Base-by-base conservation (phyloP, 2,113 vertebrate species). In the Otolemur garnettii region DNA sequence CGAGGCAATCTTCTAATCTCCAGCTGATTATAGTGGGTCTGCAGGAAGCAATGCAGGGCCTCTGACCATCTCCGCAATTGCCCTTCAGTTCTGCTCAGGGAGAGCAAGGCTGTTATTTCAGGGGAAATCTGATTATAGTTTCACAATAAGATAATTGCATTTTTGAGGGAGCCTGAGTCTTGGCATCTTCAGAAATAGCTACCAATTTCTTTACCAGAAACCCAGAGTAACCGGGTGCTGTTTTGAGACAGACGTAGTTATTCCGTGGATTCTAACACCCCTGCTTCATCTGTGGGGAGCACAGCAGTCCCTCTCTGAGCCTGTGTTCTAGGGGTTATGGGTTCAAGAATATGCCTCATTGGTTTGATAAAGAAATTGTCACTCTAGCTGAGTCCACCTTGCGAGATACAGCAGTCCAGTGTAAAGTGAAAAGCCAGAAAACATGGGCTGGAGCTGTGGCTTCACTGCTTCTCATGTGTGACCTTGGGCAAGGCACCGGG, bases 181-280 rank as follows among this genome's bases (percentile, higher is more conserved):
- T 15, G 60, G 75, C 33, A 53, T 68, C 74, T 86, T 75, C 64
- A 30, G 66, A n/a, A 66, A 68, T 0, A 24, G 66, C 24, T 15
- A n/a, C 45, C 60, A 30, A 13, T 57, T 55, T 57, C 75, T 78
- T 78, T 30, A 69, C 45, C 35, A 53, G 66, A 26, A 72, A 35
- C 9, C 0, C 0, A n/a, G 69, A 33, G 12, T 10, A 18, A 4
- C 55, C 4, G 42, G 53, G 38, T 0, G 10, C 2, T 24, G 19
- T 45, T 24, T 45, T 82, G 88, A 50, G 66, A 33, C 3, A 59
- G 24, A 62, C 53, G 19, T 0, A 30, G 60, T 7, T 30, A 2
- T 7, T 35, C 71, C 42, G 62, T 19, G 26, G 62, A 21, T 71
- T 45, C n/a, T 18, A 3, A 9, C 33, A 6, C n/a, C 21, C 71